A percentile compares a stretch with the other conserved stretches of the same genome.
Conservation (phyloP, 2,113 vertebrate genomes). For the Pica pica region DNA sequence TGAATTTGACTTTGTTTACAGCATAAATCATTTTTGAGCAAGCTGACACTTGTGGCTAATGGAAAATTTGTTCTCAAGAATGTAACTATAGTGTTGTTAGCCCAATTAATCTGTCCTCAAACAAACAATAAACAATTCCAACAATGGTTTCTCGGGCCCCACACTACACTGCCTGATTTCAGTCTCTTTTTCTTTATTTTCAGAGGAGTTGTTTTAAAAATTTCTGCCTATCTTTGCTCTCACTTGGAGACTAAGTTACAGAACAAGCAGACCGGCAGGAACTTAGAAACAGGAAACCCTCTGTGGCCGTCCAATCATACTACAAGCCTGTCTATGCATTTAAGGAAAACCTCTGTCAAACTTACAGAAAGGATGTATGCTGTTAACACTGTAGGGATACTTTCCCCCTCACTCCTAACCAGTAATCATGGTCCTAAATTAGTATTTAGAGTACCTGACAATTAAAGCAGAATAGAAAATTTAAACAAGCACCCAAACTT, state of each 20-base stretch:
- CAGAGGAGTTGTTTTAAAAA: background rate
- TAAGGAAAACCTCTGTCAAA: background rate
- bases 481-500: background rate
- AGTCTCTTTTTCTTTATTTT: background rate
- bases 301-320: background rate
- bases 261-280: background rate
- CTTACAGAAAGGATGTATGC: background rate
- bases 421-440: background rate
- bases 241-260: background rate
- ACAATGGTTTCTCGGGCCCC: background rate
- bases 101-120: background rate
- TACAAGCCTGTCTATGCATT: background rate
- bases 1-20: background rate
- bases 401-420: background rate
- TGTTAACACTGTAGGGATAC: background rate
- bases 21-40: background rate
- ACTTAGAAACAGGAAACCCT: background rate
- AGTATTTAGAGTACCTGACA: background rate
- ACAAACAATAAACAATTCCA: background rate
- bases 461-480: background rate
- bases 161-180: background rate
- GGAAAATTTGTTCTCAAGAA: background rate
- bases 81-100: background rate
- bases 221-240: background rate
- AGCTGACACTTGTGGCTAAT: background rate